Percentiles rank a stretch among this genome's conserved stretches.
phyloP scores from a whole-genome alignment of 2,797 vertebrate genomes.

The Peromyscus eremicus region DNA sequence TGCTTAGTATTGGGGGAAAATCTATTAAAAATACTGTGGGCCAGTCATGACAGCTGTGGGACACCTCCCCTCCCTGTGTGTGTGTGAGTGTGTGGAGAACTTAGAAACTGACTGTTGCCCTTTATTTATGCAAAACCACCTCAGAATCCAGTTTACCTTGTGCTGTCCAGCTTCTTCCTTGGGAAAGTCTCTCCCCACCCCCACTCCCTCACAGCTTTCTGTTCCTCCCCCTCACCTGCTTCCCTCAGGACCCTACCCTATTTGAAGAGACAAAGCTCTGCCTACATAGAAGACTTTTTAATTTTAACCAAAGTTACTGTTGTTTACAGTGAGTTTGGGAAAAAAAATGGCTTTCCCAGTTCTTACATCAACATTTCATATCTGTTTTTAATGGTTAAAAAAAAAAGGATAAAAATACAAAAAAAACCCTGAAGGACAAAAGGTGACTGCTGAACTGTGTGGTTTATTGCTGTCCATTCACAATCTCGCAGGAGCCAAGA shows the following conservation, averaged over 20 bases:
- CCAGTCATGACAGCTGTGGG: conserved; percentile 99
- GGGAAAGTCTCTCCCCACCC: conserved; percentile 87
- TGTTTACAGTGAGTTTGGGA: conserved; percentile 99
- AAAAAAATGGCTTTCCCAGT: conserved; percentile 92
- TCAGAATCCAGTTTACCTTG: conserved; percentile 96
- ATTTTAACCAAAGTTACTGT: conserved; percentile 99
- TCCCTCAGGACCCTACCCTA: conserved; percentile 88
- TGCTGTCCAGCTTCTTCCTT: conserved; percentile 92
- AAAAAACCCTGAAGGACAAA: conserved; percentile 91
- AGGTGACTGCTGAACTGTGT: conserved; percentile 94
- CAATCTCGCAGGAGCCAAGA: conserved; percentile 93
- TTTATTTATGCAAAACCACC: conserved; percentile 99
- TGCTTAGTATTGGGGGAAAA: too few relatives aligned
- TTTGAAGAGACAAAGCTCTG: conserved; percentile 94
- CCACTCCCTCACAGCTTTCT: conserved; percentile 56
- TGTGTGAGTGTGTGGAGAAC: conserved; percentile 95
- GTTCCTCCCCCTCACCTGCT: conserved; percentile 76
- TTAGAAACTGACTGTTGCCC: conserved; percentile 97
- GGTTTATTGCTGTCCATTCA: conserved; percentile 96
- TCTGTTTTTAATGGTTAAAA: conserved; percentile 91
- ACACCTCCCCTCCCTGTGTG: conserved; percentile 90
- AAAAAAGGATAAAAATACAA: conserved; percentile 66
- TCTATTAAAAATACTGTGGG: neutral
- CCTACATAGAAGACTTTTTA: conserved; percentile 96
- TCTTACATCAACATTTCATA: conserved; percentile 91